Percentiles rank a stretch among this genome's conserved stretches.
These are phyloP conservation scores for Shinisaurus crocodilurus DNA, from an alignment of 2,113 vertebrate species.

Conservation along the genomic window DNA sequence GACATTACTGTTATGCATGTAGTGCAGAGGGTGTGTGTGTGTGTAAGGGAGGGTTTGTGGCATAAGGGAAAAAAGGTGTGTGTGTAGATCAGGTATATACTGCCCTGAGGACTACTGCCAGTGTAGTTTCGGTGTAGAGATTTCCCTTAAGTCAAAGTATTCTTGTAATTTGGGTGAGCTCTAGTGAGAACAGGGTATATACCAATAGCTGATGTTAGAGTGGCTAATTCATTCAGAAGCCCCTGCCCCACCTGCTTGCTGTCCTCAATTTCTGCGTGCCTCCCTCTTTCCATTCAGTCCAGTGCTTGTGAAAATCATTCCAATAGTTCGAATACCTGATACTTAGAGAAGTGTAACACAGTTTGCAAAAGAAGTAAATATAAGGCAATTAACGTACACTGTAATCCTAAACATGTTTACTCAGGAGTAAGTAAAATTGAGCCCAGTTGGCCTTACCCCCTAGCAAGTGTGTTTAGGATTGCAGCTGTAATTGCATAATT, in stretches of 20 bases:
- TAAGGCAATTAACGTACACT: not conserved
- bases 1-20: too few species aligned
- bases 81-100: not conserved
- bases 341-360: not conserved
- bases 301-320: not conserved
- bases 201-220: not conserved
- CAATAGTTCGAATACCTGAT: not conserved
- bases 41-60: not conserved
- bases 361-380: not conserved
- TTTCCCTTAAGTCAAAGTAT: not conserved
- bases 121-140: not conserved
- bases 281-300: not conserved
- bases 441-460: not conserved
- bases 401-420: not conserved
- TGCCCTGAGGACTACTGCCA: not conserved
- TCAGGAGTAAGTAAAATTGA: not conserved
- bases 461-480: not conserved
- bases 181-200: not conserved
- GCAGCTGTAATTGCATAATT: not conserved
- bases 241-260: not conserved
- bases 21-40: not conserved
- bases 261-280: not conserved
- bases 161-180: not conserved
- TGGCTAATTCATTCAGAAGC: fast-evolving
- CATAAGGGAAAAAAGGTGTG: not conserved